Conservation (phyloP, 1,140 invertebrate genomes). For the Hestina assimilis region DNA sequence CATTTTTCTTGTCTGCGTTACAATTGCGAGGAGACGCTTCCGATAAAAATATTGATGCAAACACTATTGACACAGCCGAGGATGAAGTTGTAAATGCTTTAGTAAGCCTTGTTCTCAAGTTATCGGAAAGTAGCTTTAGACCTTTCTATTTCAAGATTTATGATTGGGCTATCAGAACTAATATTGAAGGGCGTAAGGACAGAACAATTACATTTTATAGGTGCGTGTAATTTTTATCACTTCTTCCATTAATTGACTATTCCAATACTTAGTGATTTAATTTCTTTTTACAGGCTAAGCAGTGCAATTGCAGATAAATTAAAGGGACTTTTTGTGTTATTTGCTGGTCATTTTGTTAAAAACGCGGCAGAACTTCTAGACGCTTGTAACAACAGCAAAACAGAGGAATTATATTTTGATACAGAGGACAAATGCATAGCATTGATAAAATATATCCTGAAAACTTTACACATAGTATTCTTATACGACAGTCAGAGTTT, state of each 20-base stretch:
- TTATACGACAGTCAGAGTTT: slow-evolving; percentile 90
- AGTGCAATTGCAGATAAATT: slow-evolving; percentile 88
- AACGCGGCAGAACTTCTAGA: slow-evolving; percentile 86
- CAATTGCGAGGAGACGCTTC: slow-evolving; percentile 81
- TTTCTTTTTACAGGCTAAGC: slow-evolving; percentile 80
- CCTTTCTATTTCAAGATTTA: slow-evolving; percentile 92
- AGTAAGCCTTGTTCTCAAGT: slow-evolving; percentile 88
- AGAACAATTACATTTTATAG: slow-evolving; percentile 88
- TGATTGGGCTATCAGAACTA: slow-evolving; percentile 87
- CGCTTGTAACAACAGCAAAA: slow-evolving; percentile 78
- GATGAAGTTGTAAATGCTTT: slow-evolving; percentile 85
- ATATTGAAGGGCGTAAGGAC: slow-evolving; percentile 79
- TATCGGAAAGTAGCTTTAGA: slow-evolving; percentile 92
- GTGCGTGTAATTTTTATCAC: slow-evolving; percentile 59
- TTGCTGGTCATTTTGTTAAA: slow-evolving; percentile 91
- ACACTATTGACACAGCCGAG: slow-evolving; percentile 80
- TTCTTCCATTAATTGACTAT: slow-evolving; percentile 12
- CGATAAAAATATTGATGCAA: slow-evolving; percentile 52
- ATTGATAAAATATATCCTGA: slow-evolving; percentile 84
- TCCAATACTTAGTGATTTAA: slow-evolving; percentile 7
- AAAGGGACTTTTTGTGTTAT: slow-evolving; percentile 92
- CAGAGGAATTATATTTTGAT: slow-evolving; percentile 72
- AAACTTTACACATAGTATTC: slow-evolving; percentile 88
- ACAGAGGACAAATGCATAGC: slow-evolving; percentile 79
- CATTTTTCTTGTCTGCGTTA: slow-evolving; percentile 87